Base-by-base conservation (phyloP, 2,797 vertebrate genomes). In the Atherinosoma microstoma region DNA sequence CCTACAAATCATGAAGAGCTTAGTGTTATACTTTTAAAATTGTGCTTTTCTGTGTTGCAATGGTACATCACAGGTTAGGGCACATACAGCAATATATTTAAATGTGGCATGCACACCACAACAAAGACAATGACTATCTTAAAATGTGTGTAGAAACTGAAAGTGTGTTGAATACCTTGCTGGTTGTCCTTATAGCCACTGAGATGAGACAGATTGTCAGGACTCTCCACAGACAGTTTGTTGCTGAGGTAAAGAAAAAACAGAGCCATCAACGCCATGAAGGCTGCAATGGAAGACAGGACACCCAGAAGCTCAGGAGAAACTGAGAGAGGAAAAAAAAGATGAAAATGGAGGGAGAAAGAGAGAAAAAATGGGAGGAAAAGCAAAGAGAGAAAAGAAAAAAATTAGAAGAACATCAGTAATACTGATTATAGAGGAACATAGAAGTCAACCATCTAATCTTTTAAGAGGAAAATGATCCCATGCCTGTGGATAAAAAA, bases 171-270 rank as follows among this genome's bases (percentile, higher is more conserved):
- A 66, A 64, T 88, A 94, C 97, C 97, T 94, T 95, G 90, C 73
- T 95, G 94, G 91, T 93, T 93, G 89, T 91, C 91, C 71, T 87
- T 94, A 86, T 94, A 97, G 84, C 92, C 94, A 87, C 94, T 94
- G 2, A 97, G 94, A 73, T 94, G 94, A 82, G 96, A 94, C 91
- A 97, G 95, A 66, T 94, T 90, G 83, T 95, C 95, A 79, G 96
- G 93, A 88, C 94, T 96, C 91, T 95, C 96, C 93, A 95, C 96
- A 86, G 96, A 98, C 93, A 97, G 96, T 94, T 98, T 98, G 95
- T 97, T 98, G 94, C 96, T 98, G 95, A 98, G 95, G 93, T 98
- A 99, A 79, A 98, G 93, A 95, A 98, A 97, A 94, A 97, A 97
- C 65, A 99, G 93, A 90, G 97, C 93, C 93, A 98, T 96, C 91